Conservation (phyloP, 1,140 invertebrate genomes). For the Calosoma granatense region DNA sequence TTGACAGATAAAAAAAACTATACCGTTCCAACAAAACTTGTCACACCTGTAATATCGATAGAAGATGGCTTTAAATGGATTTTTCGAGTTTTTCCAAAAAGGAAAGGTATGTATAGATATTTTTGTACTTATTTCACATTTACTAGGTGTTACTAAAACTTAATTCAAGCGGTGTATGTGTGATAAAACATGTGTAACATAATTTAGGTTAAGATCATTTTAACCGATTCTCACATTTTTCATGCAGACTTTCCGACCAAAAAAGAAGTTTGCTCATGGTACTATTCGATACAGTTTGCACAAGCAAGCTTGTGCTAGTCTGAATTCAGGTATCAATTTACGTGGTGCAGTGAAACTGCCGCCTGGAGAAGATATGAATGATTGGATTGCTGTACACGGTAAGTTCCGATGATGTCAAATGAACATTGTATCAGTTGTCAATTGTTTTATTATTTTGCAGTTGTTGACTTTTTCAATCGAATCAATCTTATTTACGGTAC, state of each 20-base stretch:
- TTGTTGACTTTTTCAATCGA: slow-evolving; percentile 94
- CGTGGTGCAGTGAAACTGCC: slow-evolving; percentile 76
- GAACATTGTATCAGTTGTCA: slow-evolving; percentile 2
- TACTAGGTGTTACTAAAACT: background rate
- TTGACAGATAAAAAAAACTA: too few species aligned
- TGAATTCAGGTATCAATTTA: slow-evolving; percentile 90
- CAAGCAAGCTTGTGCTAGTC: slow-evolving; percentile 87
- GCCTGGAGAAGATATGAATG: slow-evolving; percentile 77
- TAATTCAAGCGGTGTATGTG: too few species aligned
- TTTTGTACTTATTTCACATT: slow-evolving; percentile 11
- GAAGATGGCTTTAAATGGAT: slow-evolving; percentile 54
- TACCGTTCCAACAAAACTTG: too few species aligned
- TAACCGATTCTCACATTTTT: slow-evolving; percentile 17
- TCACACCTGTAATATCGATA: too few species aligned
- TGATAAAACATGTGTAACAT: background rate
- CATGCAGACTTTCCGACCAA: slow-evolving; percentile 75
- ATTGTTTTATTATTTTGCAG: slow-evolving; percentile 44
- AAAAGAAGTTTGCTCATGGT: slow-evolving; percentile 84
- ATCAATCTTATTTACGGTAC: slow-evolving; percentile 92
- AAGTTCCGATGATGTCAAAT: slow-evolving; percentile 16
- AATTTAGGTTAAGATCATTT: background rate
- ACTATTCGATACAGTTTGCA: slow-evolving; percentile 86
- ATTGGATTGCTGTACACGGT: slow-evolving; percentile 96
- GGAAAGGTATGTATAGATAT: slow-evolving; percentile 51
- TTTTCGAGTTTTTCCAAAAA: slow-evolving; percentile 74